Conservation (phyloP, 2,113 vertebrate genomes). For the Theristicus caerulescens region DNA sequence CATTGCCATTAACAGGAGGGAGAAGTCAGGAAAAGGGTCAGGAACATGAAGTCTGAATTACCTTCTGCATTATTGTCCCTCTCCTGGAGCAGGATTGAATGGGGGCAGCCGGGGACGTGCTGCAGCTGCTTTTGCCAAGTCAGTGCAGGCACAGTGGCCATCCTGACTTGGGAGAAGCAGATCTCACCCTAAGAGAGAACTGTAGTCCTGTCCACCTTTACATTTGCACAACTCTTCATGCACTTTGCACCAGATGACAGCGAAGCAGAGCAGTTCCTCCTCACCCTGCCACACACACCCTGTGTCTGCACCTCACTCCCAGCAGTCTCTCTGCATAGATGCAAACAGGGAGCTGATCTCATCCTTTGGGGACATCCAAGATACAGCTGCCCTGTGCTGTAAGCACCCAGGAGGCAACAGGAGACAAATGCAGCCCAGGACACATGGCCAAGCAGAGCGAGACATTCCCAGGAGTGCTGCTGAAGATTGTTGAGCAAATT, state of each 20-base stretch:
- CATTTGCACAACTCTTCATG: accelerated
- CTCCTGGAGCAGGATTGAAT: background rate
- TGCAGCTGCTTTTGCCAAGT: background rate
- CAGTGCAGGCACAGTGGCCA: background rate
- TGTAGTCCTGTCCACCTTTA: background rate
- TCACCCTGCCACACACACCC: accelerated
- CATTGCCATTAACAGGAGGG: background rate
- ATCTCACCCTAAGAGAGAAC: background rate
- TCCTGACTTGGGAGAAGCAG: background rate
- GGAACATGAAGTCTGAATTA: background rate
- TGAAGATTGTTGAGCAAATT: conserved; percentile 41
- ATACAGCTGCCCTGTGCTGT: background rate
- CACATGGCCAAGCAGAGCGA: background rate
- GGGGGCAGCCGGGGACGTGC: background rate
- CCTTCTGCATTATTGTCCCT: background rate
- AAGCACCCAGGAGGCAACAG: background rate
- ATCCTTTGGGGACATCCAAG: background rate
- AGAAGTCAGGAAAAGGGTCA: background rate
- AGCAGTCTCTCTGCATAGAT: background rate
- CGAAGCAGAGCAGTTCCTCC: background rate
- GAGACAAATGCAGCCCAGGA: background rate
- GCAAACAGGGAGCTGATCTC: background rate
- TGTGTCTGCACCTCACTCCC: background rate
- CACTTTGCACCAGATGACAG: background rate
- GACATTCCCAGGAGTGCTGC: background rate